Conservation (phyloP, 2,797 vertebrate species). For the Spea hammondii region DNA sequence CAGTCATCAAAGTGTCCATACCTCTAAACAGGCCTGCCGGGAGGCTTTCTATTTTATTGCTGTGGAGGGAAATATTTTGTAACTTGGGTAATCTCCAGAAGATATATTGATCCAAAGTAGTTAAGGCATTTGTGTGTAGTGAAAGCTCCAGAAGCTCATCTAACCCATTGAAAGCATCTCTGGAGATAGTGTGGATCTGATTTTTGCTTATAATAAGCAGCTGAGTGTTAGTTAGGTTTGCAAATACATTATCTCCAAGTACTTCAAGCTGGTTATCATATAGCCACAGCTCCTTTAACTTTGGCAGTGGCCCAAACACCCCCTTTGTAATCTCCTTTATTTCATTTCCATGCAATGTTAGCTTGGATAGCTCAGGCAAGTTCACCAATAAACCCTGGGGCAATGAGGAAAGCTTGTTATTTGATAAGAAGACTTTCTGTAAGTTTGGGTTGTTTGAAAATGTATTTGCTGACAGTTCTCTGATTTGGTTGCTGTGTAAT, state of each 20-base stretch:
- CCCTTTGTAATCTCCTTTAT: slow-evolving; percentile 71
- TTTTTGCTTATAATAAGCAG: slow-evolving; percentile 87
- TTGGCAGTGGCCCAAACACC: slow-evolving; percentile 77
- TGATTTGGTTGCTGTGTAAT: slow-evolving; percentile 82
- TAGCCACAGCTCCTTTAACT: slow-evolving; percentile 82
- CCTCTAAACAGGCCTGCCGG: slow-evolving; percentile 72
- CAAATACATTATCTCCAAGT: slow-evolving; percentile 75
- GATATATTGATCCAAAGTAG: slow-evolving; percentile 66
- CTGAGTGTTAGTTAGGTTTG: slow-evolving; percentile 76
- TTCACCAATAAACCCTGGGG: slow-evolving; percentile 79
- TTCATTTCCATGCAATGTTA: slow-evolving; percentile 82
- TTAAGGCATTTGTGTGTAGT: slow-evolving; percentile 81
- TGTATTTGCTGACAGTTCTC: slow-evolving; percentile 68
- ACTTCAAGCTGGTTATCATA: slow-evolving; percentile 82
- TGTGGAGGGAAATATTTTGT: slow-evolving; percentile 85
- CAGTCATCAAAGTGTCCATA: slow-evolving; percentile 62
- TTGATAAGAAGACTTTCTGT: slow-evolving; percentile 82
- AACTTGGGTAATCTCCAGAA: slow-evolving; percentile 76
- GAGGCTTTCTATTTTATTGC: slow-evolving; percentile 76
- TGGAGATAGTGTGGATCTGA: slow-evolving; percentile 71
- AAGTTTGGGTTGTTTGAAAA: slow-evolving; percentile 78
- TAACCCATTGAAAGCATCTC: slow-evolving; percentile 76
- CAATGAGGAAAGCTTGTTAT: slow-evolving; percentile 77
- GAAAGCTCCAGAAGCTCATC: slow-evolving; percentile 78
- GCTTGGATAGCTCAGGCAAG: slow-evolving; percentile 71